Percentiles rank a stretch among this genome's conserved stretches.
Evolutionary conservation across 2,888 invertebrate genomes (phyloP).

Genomic region (Plagiodera versicolora): DNA sequence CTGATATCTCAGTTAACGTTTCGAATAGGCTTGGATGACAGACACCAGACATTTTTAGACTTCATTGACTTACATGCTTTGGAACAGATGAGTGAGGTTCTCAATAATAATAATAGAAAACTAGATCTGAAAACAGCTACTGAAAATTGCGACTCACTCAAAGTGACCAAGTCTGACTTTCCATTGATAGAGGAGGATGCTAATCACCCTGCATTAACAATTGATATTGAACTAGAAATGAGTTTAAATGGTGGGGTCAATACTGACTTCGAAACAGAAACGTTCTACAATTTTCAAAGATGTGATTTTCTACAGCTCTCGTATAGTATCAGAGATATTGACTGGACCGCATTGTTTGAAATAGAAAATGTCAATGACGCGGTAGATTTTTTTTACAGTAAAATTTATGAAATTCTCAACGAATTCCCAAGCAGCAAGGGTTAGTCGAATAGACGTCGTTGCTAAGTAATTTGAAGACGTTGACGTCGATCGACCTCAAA

Average conservation of each 20-base stretch:
- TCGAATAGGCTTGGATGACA: neutral
- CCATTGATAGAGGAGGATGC: conserved; percentile 1
- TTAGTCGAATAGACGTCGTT: too few relatives aligned
- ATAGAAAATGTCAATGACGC: conserved; percentile 1
- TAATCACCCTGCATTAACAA: neutral
- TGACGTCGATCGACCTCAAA: too few relatives aligned
- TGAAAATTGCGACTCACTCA: too few relatives aligned
- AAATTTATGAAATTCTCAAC: neutral
- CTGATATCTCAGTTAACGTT: neutral
- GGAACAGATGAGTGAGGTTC: neutral
- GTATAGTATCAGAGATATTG: conserved; percentile 6
- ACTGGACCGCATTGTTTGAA: neutral
- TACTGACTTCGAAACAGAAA: neutral
- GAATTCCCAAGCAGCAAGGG: too few relatives aligned
- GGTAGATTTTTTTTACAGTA: neutral
- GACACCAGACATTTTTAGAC: neutral
- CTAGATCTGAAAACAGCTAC: too few relatives aligned
- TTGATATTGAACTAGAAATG: neutral
- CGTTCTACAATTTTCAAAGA: neutral
- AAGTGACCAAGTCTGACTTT: conserved; percentile 1
- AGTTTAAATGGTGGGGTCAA: neutral
- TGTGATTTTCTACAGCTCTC: conserved; percentile 4
- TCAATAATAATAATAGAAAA: neutral
- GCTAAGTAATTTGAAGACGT: too few relatives aligned
- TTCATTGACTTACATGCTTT: neutral